phyloP scores from a whole-genome alignment of 2,888 invertebrate species.

The Acleris laterana region DNA sequence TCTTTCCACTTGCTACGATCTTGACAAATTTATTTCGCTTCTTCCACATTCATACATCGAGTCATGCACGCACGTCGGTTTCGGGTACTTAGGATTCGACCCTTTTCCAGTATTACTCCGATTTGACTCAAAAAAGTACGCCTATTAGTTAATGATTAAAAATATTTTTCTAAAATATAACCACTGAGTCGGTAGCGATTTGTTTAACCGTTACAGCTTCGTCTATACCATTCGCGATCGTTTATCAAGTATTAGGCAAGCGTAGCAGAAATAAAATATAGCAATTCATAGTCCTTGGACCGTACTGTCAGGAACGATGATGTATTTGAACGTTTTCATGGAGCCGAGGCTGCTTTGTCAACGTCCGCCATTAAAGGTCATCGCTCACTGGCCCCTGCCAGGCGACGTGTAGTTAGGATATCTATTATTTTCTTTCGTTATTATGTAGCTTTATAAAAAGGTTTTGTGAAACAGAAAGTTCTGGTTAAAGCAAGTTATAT shows the following conservation, averaged over 20 bases:
- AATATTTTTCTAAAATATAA: background rate
- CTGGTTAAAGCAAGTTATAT: too few species aligned
- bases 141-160: too few species aligned
- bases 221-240: constrained; percentile 52
- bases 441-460: background rate
- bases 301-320: constrained; percentile 76
- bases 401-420: constrained; percentile 22
- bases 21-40: too few species aligned
- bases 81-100: too few species aligned
- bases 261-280: constrained; percentile 81
- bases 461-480: background rate
- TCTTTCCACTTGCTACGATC: too few species aligned
- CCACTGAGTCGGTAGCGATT: background rate
- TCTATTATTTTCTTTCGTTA: constrained; percentile 27
- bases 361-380: constrained; percentile 78
- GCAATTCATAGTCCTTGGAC: constrained; percentile 76
- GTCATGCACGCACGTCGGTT: too few species aligned
- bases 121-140: too few species aligned
- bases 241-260: constrained; percentile 77
- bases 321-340: constrained; percentile 84
- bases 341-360: constrained; percentile 78
- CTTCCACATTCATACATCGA: too few species aligned
- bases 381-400: constrained; percentile 64
- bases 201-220: constrained; percentile 5
- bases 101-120: too few species aligned